Evolutionary conservation across 64 coral and sea anemone genomes (phyloP).

Genomic region (Orbicella faveolata): DNA sequence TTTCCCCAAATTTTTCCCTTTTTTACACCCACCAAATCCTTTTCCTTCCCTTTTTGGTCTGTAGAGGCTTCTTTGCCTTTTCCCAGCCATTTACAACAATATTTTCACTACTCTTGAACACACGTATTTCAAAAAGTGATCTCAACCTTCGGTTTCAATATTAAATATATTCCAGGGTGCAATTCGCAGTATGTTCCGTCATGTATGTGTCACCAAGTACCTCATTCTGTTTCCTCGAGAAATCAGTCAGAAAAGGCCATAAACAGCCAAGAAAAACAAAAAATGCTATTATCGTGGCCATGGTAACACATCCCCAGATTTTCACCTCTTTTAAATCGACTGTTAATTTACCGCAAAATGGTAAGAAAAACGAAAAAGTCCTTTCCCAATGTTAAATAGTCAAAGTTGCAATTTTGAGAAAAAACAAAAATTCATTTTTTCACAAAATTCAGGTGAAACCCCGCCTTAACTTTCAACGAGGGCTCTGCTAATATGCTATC

Average conservation of each 20-base stretch:
- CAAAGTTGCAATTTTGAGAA: conserved; percentile 25
- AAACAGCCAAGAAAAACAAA: conserved; percentile 23
- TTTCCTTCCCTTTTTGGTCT: conserved; percentile 50
- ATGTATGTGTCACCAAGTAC: conserved; percentile 47
- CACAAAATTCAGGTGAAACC: conserved; percentile 47
- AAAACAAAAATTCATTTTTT: conserved; percentile 31
- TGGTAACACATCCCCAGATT: conserved; percentile 9
- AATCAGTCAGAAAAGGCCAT: conserved; percentile 3
- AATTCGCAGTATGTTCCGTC: conserved; percentile 15
- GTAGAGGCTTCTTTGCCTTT: conserved; percentile 58
- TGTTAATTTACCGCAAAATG: neutral
- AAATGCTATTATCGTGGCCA: conserved; percentile 13
- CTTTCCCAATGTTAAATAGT: neutral
- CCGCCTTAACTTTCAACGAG: neutral
- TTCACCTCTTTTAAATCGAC: conserved; percentile 15
- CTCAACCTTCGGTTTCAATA: neutral
- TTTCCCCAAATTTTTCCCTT: conserved; percentile 44
- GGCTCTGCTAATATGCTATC: too few species aligned
- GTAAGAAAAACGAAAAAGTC: conserved; percentile 15
- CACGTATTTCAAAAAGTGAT: neutral
- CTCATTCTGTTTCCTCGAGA: neutral
- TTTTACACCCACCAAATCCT: conserved; percentile 60
- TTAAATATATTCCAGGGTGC: conserved; percentile 39
- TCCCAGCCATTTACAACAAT: conserved; percentile 67
- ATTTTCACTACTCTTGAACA: conserved; percentile 29